Percentiles rank a stretch among this genome's conserved stretches.
Evolutionary conservation across 2,113 vertebrate species (phyloP).

Genomic region (Haemorhous mexicanus): DNA sequence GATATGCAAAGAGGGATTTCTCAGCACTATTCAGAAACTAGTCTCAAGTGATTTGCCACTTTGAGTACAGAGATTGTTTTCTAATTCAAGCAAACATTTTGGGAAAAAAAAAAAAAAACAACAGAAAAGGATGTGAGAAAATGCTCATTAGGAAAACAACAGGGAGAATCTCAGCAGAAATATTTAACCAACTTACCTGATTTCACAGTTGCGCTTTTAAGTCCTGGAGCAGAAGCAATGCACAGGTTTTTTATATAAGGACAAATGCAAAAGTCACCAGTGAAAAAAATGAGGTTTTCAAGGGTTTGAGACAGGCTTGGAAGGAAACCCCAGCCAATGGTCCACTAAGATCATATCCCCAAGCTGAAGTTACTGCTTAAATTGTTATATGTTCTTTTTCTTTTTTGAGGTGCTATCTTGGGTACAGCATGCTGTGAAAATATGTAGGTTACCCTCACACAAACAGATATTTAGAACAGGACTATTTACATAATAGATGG

Average conservation of each 20-base stretch:
- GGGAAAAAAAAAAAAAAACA: not conserved
- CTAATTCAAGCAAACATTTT: slow-evolving; percentile 32
- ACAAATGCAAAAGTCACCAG: not conserved
- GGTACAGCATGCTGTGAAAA: not conserved
- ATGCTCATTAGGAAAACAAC: slow-evolving; percentile 19
- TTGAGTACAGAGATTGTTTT: slow-evolving; percentile 16
- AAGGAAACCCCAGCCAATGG: not conserved
- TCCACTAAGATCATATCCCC: not conserved
- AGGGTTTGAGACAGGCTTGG: not conserved
- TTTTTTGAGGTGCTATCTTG: not conserved
- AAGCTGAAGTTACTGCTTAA: not conserved
- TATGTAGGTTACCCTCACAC: not conserved
- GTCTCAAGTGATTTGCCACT: slow-evolving; percentile 36
- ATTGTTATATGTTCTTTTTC: accelerated
- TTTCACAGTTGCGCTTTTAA: not conserved
- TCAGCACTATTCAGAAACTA: not conserved
- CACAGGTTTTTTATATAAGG: not conserved
- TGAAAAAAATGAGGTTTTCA: not conserved
- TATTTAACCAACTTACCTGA: not conserved
- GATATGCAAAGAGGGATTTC: slow-evolving; percentile 41
- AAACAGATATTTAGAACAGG: not conserved
- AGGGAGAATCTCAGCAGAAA: not conserved
- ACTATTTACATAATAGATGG: not conserved
- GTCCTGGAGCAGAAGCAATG: not conserved
- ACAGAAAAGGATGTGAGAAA: not conserved